A percentile compares a stretch with the other conserved stretches of the same genome.
Evolutionary conservation across 2,113 vertebrate species (phyloP).

Genomic region (Toxotes jaculatrix): DNA sequence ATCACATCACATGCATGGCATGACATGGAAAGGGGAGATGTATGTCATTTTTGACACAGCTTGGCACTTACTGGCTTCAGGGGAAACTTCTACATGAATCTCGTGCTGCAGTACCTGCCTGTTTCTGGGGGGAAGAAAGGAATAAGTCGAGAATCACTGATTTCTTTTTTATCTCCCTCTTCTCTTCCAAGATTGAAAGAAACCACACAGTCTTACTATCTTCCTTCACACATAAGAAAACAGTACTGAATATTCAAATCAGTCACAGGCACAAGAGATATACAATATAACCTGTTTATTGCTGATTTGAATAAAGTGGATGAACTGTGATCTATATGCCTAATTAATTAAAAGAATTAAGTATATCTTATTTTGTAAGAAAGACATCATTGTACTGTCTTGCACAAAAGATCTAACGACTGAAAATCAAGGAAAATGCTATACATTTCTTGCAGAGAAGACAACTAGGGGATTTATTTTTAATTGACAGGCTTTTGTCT

Average conservation of each 20-base stretch:
- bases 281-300: slow-evolving; percentile 38
- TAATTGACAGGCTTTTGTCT: slow-evolving; percentile 61
- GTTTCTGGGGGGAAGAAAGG: slow-evolving; percentile 48
- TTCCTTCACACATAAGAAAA: slow-evolving; percentile 27
- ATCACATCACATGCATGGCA: slow-evolving; percentile 84
- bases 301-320: slow-evolving; percentile 22
- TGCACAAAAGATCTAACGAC: slow-evolving; percentile 29
- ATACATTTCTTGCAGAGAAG: slow-evolving; percentile 22
- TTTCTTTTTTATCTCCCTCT: slow-evolving; percentile 42
- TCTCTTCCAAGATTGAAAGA: slow-evolving; percentile 27
- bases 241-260: slow-evolving; percentile 41
- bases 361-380: background rate
- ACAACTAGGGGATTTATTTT: slow-evolving; percentile 33
- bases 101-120: slow-evolving; percentile 58
- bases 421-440: slow-evolving; percentile 30
- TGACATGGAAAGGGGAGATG: slow-evolving; percentile 78
- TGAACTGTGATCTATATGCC: slow-evolving; percentile 18
- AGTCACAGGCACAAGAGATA: background rate
- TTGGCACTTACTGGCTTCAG: slow-evolving; percentile 80
- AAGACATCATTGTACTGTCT: slow-evolving; percentile 11
- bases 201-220: slow-evolving; percentile 23
- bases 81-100: slow-evolving; percentile 65
- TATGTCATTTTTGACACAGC: slow-evolving; percentile 83
- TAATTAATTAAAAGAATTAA: slow-evolving; percentile 17
- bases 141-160: slow-evolving; percentile 11